Evolutionary conservation across 2,888 invertebrate species (phyloP), one percentile per base, ranked within the genome.

Genomic region (Microplitis deprimator): DNA sequence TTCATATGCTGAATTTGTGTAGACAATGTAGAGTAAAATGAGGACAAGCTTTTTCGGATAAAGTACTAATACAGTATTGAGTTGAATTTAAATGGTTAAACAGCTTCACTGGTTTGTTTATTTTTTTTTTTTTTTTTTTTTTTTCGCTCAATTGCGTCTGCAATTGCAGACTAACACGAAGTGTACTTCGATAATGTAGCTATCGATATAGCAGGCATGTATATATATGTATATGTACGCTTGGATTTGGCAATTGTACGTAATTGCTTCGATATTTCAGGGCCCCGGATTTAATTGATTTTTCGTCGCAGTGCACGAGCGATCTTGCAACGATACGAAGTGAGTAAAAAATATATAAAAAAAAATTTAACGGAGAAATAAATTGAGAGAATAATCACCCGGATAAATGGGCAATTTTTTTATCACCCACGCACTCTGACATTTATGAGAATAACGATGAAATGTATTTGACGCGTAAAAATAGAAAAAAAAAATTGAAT

Each of bases 191-290:
- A 87, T 87, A 87, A 86, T 85, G 83, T 68, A 83, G 81, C 83
- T 83, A 86, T 87, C 85, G 86, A 87, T 87, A 87, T 80, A 78
- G 73, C 29, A 29, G 29, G 29, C 29, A 29, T n/a, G n/a, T 29
- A 29, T 29, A 29, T 29, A 4, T 71, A 81, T 29, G 3, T 29
- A 29, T 29, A 29, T 71, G 80, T 81, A 79, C 82, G 82, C 83
- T 85, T 85, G 87, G 87, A 88, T 88, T 88, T 87, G 86, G 85
- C 86, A 84, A 86, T 85, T 84, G 86, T 81, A 79, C 84, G 86
- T 88, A 88, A 89, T 89, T 88, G 85, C 85, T 79, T 77, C 86
- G 84, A 88, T 89, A 89, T 87, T 87, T 87, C 87, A 89, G 83
- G 84, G 86, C 84, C 87, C 84, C 86, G 84, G 84, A 29, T 83